Conservation (phyloP, 2,113 vertebrate genomes). For the Microtus oregoni region DNA sequence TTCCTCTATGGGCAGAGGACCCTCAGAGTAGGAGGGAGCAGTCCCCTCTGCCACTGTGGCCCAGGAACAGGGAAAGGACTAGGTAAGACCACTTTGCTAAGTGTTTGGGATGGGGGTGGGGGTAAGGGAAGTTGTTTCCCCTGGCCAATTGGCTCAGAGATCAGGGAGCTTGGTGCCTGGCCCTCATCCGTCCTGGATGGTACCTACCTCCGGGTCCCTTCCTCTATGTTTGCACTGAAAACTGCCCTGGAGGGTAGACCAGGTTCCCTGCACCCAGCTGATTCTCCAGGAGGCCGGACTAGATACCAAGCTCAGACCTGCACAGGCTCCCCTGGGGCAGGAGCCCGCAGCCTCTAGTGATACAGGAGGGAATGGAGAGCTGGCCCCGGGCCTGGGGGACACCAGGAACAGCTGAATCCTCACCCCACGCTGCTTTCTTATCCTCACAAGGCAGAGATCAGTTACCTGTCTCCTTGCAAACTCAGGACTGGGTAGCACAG, state of each 20-base stretch:
- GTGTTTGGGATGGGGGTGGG: no score
- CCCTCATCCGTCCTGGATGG: fast-evolving
- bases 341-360: fast-evolving
- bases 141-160: not conserved
- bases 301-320: not conserved
- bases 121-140: not conserved
- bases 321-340: not conserved
- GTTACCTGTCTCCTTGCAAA: not conserved
- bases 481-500: not conserved
- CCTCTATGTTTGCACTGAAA: no score
- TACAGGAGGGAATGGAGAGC: not conserved
- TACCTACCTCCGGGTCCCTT: not conserved
- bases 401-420: fast-evolving
- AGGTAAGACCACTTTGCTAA: not conserved
- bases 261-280: not conserved
- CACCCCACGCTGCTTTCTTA: not conserved
- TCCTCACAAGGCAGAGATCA: fast-evolving
- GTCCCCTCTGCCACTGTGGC: fast-evolving
- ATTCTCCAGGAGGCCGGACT: not conserved
- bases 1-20: not conserved
- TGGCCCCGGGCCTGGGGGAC: not conserved
- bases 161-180: not conserved
- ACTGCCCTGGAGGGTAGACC: no score
- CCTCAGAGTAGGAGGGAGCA: no score
- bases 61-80: no score